Conservation (phyloP, 2,113 vertebrate genomes). For the Hylia prasina region DNA sequence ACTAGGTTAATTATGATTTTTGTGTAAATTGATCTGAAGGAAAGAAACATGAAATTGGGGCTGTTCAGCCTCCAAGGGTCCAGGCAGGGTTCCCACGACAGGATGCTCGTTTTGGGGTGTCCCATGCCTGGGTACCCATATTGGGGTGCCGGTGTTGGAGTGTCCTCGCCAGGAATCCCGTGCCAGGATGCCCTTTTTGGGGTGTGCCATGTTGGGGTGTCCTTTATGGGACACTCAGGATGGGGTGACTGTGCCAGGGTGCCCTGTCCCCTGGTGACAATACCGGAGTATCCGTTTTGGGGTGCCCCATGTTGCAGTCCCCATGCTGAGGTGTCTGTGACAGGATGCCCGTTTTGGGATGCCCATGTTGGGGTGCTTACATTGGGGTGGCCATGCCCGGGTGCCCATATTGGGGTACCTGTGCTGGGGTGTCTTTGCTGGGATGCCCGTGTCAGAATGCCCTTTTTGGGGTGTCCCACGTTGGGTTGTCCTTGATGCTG, state of each 20-base stretch:
- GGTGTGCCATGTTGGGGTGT: neutral
- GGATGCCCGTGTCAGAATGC: too few species aligned
- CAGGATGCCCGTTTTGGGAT: neutral
- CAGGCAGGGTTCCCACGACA: neutral
- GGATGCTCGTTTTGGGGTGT: neutral
- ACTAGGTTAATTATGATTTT: fast-evolving
- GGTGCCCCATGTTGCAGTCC: neutral
- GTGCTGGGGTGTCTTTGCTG: neutral
- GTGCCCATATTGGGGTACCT: neutral
- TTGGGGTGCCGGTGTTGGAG: neutral
- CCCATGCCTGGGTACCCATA: neutral
- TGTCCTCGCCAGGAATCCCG: fast-evolving
- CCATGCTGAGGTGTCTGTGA: neutral
- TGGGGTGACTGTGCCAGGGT: neutral
- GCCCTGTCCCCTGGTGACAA: neutral
- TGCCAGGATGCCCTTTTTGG: neutral
- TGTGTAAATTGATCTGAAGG: neutral
- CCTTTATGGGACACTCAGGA: neutral
- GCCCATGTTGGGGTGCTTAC: neutral
- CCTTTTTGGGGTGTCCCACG: neutral
- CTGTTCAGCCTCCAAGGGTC: neutral
- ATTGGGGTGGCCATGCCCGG: neutral
- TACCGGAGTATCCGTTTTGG: neutral
- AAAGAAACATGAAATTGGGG: neutral
- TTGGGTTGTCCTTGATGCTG: neutral